Evolutionary conservation across 2,113 vertebrate species (phyloP).

Genomic region (Microcebus tavaratra): DNA sequence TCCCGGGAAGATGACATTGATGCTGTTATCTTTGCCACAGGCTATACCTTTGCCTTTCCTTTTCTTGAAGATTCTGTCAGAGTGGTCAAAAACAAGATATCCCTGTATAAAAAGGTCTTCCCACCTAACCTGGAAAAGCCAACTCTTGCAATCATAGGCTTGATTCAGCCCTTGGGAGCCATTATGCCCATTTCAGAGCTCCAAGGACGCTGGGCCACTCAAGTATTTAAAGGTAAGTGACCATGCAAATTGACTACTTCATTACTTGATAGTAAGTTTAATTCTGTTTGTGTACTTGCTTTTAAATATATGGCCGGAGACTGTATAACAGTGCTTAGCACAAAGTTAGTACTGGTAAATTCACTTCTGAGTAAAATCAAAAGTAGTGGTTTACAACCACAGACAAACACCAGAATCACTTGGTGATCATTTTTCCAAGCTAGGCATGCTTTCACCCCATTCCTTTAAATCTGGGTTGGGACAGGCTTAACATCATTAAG

Average conservation of each 20-base stretch:
- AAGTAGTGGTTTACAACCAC: not conserved
- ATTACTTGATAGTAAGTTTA: not conserved
- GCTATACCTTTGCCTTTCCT: conserved; percentile 89
- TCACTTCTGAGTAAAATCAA: not conserved
- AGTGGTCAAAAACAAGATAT: conserved; percentile 84
- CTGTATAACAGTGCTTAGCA: not conserved
- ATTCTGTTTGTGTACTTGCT: not conserved
- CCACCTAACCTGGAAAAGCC: conserved; percentile 87
- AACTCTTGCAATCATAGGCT: conserved; percentile 90
- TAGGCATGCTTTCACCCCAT: not conserved
- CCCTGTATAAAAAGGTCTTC: conserved; percentile 90
- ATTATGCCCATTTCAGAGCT: conserved; percentile 91
- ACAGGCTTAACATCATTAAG: not conserved
- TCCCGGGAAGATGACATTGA: conserved; percentile 89
- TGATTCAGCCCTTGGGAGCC: conserved; percentile 88
- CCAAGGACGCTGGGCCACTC: conserved; percentile 92
- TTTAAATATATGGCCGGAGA: not conserved
- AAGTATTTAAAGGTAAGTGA: conserved; percentile 90
- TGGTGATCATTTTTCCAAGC: not conserved
- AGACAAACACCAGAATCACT: not conserved
- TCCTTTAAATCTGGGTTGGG: not conserved
- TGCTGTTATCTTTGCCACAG: conserved; percentile 92
- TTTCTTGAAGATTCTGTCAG: conserved; percentile 87
- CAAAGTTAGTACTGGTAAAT: conserved; percentile 2
- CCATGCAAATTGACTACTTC: not conserved